phyloP scores from a whole-genome alignment of 35 echinoderm and acorn worm genomes.

The Diadema setosum region DNA sequence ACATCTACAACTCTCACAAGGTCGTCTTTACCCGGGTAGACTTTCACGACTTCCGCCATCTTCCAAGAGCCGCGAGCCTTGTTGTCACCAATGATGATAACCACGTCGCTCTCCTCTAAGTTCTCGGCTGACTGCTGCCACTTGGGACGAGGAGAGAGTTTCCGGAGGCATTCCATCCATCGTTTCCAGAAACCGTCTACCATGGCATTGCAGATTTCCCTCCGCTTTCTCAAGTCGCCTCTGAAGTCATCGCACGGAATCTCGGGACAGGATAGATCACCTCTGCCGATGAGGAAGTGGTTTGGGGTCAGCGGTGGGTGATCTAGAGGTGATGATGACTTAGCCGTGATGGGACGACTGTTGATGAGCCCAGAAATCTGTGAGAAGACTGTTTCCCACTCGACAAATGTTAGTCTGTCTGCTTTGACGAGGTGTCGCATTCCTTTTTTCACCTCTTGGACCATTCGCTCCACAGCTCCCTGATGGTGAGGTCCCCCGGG shows the following conservation, averaged over 20 bases:
- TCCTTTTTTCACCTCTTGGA: too few species aligned
- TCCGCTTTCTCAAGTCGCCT: too few species aligned
- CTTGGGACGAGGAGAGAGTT: not conserved
- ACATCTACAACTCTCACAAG: slow-evolving; percentile 72
- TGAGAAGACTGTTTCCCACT: slow-evolving; percentile 29
- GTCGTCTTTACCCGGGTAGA: slow-evolving; percentile 56
- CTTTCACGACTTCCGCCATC: slow-evolving; percentile 48
- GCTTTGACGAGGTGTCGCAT: too few species aligned
- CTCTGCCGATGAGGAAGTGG: slow-evolving; percentile 31
- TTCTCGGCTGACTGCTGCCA: not conserved
- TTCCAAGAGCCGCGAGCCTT: slow-evolving; percentile 32
- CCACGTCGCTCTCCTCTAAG: too few species aligned
- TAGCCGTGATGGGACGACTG: slow-evolving; percentile 12
- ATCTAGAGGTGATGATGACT: slow-evolving; percentile 31
- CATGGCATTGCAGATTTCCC: too few species aligned
- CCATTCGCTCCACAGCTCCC: too few species aligned
- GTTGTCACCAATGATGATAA: too few species aligned
- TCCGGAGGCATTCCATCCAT: too few species aligned
- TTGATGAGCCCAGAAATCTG: too few species aligned
- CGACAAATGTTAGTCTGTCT: slow-evolving; percentile 33
- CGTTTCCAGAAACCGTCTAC: too few species aligned
- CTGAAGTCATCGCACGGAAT: too few species aligned
- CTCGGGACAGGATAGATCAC: not conserved
- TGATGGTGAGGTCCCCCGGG: too few species aligned
- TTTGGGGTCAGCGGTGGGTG: slow-evolving; percentile 26